Evolutionary conservation across 1,140 invertebrate species (phyloP).

Genomic region (Mya arenaria): DNA sequence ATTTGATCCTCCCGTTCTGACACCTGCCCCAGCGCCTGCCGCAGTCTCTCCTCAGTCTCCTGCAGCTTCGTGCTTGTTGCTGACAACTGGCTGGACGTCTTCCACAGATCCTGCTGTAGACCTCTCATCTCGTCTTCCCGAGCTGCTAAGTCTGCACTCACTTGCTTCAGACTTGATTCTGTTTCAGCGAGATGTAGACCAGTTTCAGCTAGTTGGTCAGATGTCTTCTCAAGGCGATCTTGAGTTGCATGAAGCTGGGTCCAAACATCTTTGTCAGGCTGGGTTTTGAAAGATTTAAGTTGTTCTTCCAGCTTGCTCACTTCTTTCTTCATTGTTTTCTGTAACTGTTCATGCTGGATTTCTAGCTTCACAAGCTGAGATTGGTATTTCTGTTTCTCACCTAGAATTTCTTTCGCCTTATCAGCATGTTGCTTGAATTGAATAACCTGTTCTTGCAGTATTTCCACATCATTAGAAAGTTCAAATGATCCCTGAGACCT

Average conservation of each 20-base stretch:
- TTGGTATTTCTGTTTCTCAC: slow-evolving; percentile 53
- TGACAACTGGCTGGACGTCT: slow-evolving; percentile 44
- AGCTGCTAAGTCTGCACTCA: slow-evolving; percentile 6
- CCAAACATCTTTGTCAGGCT: slow-evolving; percentile 42
- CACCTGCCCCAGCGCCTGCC: slow-evolving; percentile 47
- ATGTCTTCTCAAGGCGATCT: slow-evolving; percentile 55
- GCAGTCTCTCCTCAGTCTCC: slow-evolving; percentile 60
- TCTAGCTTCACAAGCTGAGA: slow-evolving; percentile 51
- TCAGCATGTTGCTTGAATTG: slow-evolving; percentile 37
- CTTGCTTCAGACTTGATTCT: slow-evolving; percentile 15
- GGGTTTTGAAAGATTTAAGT: slow-evolving; percentile 20
- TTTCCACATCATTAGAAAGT: slow-evolving; percentile 44
- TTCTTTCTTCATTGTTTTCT: slow-evolving; percentile 51
- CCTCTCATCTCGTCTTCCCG: slow-evolving; percentile 28
- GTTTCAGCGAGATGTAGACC: slow-evolving; percentile 40
- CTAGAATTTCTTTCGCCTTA: slow-evolving; percentile 36
- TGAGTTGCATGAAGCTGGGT: slow-evolving; percentile 56
- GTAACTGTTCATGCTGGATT: slow-evolving; percentile 44
- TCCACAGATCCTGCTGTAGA: slow-evolving; percentile 45
- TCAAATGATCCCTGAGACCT: slow-evolving; percentile 48
- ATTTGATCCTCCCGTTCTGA: slow-evolving; percentile 64
- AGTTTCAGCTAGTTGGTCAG: slow-evolving; percentile 47
- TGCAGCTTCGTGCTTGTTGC: slow-evolving; percentile 50
- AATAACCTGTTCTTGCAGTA: slow-evolving; percentile 41
- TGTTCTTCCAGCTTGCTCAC: slow-evolving; percentile 48